Base-by-base conservation (phyloP, 2,888 invertebrate species). In the Parnassius mnemosyne region DNA sequence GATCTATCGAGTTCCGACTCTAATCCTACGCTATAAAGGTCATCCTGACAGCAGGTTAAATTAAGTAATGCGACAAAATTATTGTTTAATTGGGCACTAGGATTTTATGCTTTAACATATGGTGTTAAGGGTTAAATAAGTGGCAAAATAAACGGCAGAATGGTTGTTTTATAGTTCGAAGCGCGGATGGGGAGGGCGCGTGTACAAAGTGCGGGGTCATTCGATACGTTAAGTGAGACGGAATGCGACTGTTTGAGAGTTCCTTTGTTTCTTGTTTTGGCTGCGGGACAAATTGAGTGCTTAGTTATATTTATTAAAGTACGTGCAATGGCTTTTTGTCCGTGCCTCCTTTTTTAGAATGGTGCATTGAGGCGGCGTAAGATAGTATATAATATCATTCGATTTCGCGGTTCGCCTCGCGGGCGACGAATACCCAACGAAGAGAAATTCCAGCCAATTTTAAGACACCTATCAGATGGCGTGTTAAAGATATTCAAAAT, bases 71-170 rank as follows among this genome's bases (percentile, higher is more conserved):
- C 57, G 58, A 64, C 63, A 60, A 64, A 55, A 60, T 60, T 59
- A 74, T 75, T 74, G 68, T 72, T 68, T 70, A 67, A 61, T 63
- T 57, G 68, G 61, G 70, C 71, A 74, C 75, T 70, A 71, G 78
- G 71, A 86, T 80, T 84, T 79, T 83, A 74, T 72, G 71, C 80
- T 80, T 71, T 85, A 78, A 64, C 3, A 20, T 56, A 49, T 75
- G 66, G 76, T 73, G 76, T 79, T 84, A 59, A 59, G 41, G 42
- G 41, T 25, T 47, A n/a, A 47, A 59, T n/a, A 13, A n/a, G 34
- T 20, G 5, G 51, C 43, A 20, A 9, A n/a, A 13, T 20, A 9
- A 10, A 13, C 25, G 10, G 42, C 34, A 43, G 9, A 57, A 81
- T 78, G 54, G 74, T 78, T 73, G 73, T 72, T 75, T 77, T 74